Base-by-base conservation (phyloP, 2,797 vertebrate species). In the Tangara arthus region DNA sequence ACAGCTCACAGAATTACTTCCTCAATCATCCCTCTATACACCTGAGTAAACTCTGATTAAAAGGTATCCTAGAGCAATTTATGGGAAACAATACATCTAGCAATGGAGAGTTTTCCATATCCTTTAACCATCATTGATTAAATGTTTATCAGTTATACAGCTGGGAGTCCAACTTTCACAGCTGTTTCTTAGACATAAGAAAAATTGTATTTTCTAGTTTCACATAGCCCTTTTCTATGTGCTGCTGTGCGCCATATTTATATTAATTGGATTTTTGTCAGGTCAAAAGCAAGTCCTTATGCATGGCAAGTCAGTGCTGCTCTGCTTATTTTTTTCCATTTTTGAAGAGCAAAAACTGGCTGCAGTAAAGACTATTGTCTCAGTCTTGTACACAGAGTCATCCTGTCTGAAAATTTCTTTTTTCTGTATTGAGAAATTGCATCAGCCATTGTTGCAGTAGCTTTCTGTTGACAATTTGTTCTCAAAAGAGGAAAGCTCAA, bases 51-150 rank as follows among this genome's bases (percentile, higher is more conserved):
- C 19, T 89, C 49, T 82, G 64, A 70, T 85, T 90, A 85, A 89
- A 85, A 87, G 41, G 30, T 50, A 89, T 39, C 52, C 41, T 46
- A 50, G 63, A 82, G 60, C 68, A 68, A 73, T 87, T 94, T 83
- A 59, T 22, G 41, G 72, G 72, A 95, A 90, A 90, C 8, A 81
- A 69, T 88, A 18, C 21, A 52, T 90, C 42, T 83, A 76, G 12
- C 20, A 65, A n/a, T 19, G 26, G 56, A 81, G 47, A 88, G 21
- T 76, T 94, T 92, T 78, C 37, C 26, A 56, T 34, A 81, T 86
- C 41, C 60, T 86, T 87, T 91, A 90, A 66, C 47, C 9, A 50
- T 79, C 24, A 90, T 53, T 82, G 76, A 89, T 88, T 93, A 88
- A 78, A 70, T 82, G 42, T 73, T 94, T 88, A 49, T 86, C 79